Conservation (phyloP, 2,888 invertebrate species). For the Trilocha varians region DNA sequence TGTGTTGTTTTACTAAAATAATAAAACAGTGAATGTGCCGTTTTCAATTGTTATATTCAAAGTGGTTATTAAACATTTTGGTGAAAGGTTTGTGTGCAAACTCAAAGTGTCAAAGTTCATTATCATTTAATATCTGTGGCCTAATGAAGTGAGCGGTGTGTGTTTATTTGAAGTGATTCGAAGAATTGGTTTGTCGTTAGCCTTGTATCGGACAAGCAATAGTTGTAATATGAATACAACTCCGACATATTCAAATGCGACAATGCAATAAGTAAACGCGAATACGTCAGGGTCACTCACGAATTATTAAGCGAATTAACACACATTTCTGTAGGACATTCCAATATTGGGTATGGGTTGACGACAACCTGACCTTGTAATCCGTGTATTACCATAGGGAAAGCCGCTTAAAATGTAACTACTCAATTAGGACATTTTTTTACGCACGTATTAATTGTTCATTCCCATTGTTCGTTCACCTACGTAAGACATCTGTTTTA, state of each 20-base stretch:
- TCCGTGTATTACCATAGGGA: slow-evolving; percentile 18
- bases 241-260: slow-evolving; percentile 52
- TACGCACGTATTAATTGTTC: slow-evolving; percentile 3
- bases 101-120: slow-evolving; percentile 50
- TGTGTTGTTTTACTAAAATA: neutral
- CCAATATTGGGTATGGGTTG: slow-evolving; percentile 19
- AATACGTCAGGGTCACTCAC: slow-evolving; percentile 38
- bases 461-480: slow-evolving; percentile 39
- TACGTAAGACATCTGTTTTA: slow-evolving; percentile 1
- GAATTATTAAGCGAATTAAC: slow-evolving; percentile 5
- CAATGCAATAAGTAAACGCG: slow-evolving; percentile 42
- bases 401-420: slow-evolving; percentile 10
- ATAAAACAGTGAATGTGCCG: neutral
- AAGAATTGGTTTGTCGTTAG: slow-evolving; percentile 48
- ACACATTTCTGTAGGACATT: slow-evolving; percentile 6
- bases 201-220: slow-evolving; percentile 46
- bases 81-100: slow-evolving; percentile 19
- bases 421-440: slow-evolving; percentile 5
- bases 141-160: slow-evolving; percentile 53
- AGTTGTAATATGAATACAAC: slow-evolving; percentile 39
- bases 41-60: neutral
- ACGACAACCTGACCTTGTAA: slow-evolving; percentile 25
- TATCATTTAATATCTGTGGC: slow-evolving; percentile 35
- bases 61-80: neutral
- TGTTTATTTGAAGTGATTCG: slow-evolving; percentile 45